Conservation (phyloP, 2,113 vertebrate species). For the Aptenodytes forsteri region DNA sequence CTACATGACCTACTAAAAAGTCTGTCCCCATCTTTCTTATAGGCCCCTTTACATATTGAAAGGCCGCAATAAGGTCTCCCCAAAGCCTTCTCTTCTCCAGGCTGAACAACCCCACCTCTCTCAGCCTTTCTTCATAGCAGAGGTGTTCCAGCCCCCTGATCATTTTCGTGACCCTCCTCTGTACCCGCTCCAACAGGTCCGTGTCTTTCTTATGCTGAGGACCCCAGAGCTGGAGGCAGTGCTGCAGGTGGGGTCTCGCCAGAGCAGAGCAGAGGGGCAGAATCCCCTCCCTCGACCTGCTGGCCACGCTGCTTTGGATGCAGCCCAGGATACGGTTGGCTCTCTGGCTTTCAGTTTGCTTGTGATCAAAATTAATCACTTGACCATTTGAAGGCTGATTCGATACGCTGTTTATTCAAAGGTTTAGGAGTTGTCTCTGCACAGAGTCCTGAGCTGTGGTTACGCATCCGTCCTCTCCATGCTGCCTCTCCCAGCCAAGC, state of each 20-base stretch:
- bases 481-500: neutral
- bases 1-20: accelerated
- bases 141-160: neutral
- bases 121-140: neutral
- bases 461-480: accelerated
- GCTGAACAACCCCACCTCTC: neutral
- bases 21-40: neutral
- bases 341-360: neutral
- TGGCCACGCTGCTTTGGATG: neutral
- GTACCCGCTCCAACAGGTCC: neutral
- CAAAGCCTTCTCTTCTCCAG: neutral
- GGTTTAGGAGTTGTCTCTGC: neutral
- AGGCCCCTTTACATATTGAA: accelerated
- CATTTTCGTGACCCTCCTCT: neutral
- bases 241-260: too few species aligned
- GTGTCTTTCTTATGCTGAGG: too few species aligned
- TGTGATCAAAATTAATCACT: neutral
- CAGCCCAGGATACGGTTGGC: accelerated
- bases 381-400: neutral
- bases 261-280: too few species aligned
- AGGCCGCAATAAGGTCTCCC: neutral
- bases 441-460: too few species aligned
- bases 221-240: too few species aligned
- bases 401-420: accelerated
- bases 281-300: neutral